These are phyloP conservation scores for Lutjanus erythropterus DNA, from an alignment of 2,113 vertebrate genomes.

Conservation along the genomic window DNA sequence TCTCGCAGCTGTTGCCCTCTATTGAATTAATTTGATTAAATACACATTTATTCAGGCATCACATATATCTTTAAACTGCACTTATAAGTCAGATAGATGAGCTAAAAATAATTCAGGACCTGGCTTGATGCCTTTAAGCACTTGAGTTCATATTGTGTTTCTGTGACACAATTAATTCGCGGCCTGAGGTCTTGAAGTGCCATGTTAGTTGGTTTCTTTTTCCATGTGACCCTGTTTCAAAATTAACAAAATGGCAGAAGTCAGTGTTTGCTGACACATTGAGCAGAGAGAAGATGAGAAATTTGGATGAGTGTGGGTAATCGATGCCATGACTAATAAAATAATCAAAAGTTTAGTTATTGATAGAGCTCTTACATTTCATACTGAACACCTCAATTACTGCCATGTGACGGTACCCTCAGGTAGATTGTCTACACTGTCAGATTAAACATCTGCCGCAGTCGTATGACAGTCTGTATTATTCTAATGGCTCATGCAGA, in stretches of 20 bases:
- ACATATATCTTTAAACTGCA: too few relatives aligned
- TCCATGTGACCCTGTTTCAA: background rate
- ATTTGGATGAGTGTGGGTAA: background rate
- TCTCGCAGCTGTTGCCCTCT: too few relatives aligned
- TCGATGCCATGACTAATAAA: background rate
- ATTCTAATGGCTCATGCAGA: background rate
- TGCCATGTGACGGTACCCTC: background rate
- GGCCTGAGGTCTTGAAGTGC: background rate
- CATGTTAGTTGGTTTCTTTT: background rate
- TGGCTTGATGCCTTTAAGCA: background rate
- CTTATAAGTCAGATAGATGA: too few relatives aligned
- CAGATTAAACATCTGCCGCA: background rate
- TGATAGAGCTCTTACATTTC: background rate
- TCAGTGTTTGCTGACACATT: too few relatives aligned
- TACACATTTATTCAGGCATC: too few relatives aligned
- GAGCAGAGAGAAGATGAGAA: too few relatives aligned
- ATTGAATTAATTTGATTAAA: too few relatives aligned
- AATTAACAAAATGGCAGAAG: background rate
- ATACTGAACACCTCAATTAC: background rate
- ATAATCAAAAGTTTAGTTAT: background rate
- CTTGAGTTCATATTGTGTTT: background rate
- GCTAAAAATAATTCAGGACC: background rate
- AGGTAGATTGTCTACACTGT: background rate
- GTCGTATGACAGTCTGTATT: background rate
- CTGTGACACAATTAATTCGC: too few relatives aligned